A percentile compares a stretch with the other conserved stretches of the same genome.
phyloP scores from a whole-genome alignment of 2,888 invertebrate genomes.

The Drosophila colorata region DNA sequence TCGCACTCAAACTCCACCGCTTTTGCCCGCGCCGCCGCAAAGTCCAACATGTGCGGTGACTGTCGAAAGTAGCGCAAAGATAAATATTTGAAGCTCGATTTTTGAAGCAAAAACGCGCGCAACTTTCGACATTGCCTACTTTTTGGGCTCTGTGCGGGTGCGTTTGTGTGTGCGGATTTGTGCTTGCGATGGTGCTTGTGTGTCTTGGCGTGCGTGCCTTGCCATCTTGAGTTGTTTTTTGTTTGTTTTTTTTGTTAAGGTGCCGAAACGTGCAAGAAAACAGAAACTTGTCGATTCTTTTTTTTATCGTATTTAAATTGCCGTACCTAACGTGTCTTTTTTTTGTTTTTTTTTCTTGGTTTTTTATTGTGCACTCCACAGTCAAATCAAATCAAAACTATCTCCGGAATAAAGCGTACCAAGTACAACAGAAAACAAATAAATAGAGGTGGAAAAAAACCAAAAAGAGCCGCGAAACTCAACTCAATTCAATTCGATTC shows the following conservation, averaged over 20 bases:
- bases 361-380: not conserved
- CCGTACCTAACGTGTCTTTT: slow-evolving; percentile 32
- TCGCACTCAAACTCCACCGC: not conserved
- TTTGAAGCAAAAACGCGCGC: slow-evolving; percentile 30
- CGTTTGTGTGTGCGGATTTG: slow-evolving; percentile 5
- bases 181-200: not conserved
- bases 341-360: slow-evolving; percentile 16
- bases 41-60: slow-evolving; percentile 12
- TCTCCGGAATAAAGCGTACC: not conserved
- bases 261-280: slow-evolving; percentile 21
- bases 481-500: not conserved
- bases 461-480: not conserved
- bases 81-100: slow-evolving; percentile 39
- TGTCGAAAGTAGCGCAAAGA: slow-evolving; percentile 32
- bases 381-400: not conserved
- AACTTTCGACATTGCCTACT: slow-evolving; percentile 41
- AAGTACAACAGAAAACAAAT: not conserved
- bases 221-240: slow-evolving; percentile 17
- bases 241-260: slow-evolving; percentile 47
- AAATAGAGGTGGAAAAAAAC: not conserved
- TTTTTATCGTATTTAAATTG: slow-evolving; percentile 31
- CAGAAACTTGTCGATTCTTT: slow-evolving; percentile 10
- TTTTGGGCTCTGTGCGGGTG: slow-evolving; percentile 6
- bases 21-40: not conserved
- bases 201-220: slow-evolving; percentile 3